Evolutionary conservation across 2,113 vertebrate species (phyloP), one percentile per base, ranked within the genome.

Genomic region (Tursiops truncatus): DNA sequence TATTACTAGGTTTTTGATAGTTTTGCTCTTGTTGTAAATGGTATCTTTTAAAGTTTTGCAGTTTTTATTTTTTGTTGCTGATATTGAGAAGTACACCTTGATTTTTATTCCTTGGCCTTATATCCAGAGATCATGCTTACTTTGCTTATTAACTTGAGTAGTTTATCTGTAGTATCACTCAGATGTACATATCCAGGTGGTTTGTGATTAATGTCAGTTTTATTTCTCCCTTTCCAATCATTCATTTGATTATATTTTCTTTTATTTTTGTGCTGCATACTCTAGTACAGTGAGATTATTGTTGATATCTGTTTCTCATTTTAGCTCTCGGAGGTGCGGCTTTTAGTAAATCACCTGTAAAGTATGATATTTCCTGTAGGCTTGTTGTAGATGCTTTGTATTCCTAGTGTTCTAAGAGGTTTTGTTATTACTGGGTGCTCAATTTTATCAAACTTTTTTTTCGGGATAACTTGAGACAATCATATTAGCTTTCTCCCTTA

Each of bases 81-180:
- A 88, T 80, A 79, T 47, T n/a, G 25, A 91, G 4, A 67, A 68
- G 41, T n/a, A 62, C 3, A 56, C 33, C 26, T 93, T 95, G 58
- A 79, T 28, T 79, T 88, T 84, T 79, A 9, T 93, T 91, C 71
- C 88, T 87, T 74, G 81, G 20, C 26, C 15, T 93, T 97, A 6
- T 53, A 56, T 95, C 12, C 21, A 68, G 20, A 36, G 33, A 84
- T 20, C 38, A 33, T 94, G 44, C 62, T 58, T 63, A 83, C 44
- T 84, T 50, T 93, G 63, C 50, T 83, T 91, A 62, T 17, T 62
- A 84, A 91, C 84, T 95, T 76, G 41, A 70, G 47, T 85, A 76
- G 13, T 58, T 91, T 91, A 88, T 88, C 56, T 92, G 5, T 60
- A 44, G 70, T 18, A 26, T 85, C 15, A 80, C 47, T 92, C 41